Evolutionary conservation across 2,888 invertebrate genomes (phyloP).

Genomic region (Volucella inflata): DNA sequence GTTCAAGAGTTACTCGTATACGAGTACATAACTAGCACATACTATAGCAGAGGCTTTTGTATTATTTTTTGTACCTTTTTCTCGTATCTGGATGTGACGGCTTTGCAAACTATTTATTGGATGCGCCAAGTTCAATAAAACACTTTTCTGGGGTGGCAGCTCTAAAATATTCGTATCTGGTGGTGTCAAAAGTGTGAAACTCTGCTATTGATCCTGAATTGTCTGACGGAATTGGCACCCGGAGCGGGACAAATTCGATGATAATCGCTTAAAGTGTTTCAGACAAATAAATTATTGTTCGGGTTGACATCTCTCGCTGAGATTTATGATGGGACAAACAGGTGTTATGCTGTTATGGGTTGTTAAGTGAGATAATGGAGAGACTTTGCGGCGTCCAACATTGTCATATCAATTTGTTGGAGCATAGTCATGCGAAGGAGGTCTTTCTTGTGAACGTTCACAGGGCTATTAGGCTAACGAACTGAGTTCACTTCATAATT

Average conservation of each 20-base stretch:
- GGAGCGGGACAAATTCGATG: slow-evolving; percentile 26
- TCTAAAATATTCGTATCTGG: neutral
- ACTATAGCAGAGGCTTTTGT: neutral
- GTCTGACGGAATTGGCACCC: slow-evolving; percentile 1
- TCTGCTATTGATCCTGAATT: neutral
- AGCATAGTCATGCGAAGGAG: too few species aligned
- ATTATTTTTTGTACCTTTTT: too few species aligned
- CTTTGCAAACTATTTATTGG: slow-evolving; percentile 35
- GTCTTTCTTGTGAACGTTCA: too few species aligned
- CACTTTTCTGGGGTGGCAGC: neutral
- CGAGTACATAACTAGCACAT: neutral
- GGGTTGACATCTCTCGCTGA: neutral
- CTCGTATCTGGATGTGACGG: slow-evolving; percentile 1
- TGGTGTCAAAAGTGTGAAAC: neutral
- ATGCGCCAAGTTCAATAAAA: slow-evolving; percentile 11
- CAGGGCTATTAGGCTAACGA: too few species aligned
- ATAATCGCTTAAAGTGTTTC: slow-evolving; percentile 24
- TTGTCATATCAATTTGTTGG: too few species aligned
- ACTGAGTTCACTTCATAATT: too few species aligned
- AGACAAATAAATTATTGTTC: slow-evolving; percentile 31
- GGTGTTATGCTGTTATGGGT: slow-evolving; percentile 8
- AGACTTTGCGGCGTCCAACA: too few species aligned
- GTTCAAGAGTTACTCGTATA: too few species aligned
- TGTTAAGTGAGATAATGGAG: neutral
- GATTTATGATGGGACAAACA: slow-evolving; percentile 38